These are phyloP conservation scores for Pleuronectes platessa DNA, from an alignment of 2,113 vertebrate species.

Conservation along the genomic window DNA sequence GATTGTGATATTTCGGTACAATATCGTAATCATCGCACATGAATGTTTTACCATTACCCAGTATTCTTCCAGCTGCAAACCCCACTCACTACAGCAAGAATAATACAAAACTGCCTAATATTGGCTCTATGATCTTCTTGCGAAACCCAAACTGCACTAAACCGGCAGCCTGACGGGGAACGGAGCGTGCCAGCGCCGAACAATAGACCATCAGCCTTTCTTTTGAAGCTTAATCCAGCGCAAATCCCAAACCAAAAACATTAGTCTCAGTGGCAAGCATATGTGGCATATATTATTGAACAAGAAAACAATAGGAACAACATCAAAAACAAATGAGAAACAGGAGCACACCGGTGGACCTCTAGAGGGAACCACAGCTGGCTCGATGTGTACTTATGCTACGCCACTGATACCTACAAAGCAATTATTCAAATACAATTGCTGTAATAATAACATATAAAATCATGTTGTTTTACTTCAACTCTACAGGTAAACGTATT, in stretches of 20 bases:
- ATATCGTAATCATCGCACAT: constrained; percentile 21
- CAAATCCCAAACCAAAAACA: constrained; percentile 76
- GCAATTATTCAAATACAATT: constrained; percentile 15
- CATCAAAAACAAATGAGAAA: constrained; percentile 66
- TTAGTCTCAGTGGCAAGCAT: constrained; percentile 72
- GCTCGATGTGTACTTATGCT: constrained; percentile 45
- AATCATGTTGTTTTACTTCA: neutral
- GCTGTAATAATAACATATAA: constrained; percentile 21
- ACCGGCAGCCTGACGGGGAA: constrained; percentile 56
- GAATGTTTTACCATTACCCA: constrained; percentile 22
- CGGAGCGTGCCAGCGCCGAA: constrained; percentile 63
- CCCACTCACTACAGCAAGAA: constrained; percentile 27
- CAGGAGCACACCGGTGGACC: constrained; percentile 45
- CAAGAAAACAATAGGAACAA: constrained; percentile 71
- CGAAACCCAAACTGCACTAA: constrained; percentile 59
- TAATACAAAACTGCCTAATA: constrained; percentile 48
- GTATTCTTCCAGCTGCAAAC: neutral
- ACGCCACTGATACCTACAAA: constrained; percentile 33
- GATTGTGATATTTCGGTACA: constrained; percentile 10
- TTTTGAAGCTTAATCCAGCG: constrained; percentile 78
- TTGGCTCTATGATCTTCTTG: constrained; percentile 46
- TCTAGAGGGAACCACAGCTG: constrained; percentile 53
- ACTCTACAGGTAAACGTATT: neutral
- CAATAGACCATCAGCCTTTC: constrained; percentile 71
- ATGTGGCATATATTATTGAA: constrained; percentile 79